phyloP scores from a whole-genome alignment of 2,113 vertebrate genomes.

The Caretta caretta region DNA sequence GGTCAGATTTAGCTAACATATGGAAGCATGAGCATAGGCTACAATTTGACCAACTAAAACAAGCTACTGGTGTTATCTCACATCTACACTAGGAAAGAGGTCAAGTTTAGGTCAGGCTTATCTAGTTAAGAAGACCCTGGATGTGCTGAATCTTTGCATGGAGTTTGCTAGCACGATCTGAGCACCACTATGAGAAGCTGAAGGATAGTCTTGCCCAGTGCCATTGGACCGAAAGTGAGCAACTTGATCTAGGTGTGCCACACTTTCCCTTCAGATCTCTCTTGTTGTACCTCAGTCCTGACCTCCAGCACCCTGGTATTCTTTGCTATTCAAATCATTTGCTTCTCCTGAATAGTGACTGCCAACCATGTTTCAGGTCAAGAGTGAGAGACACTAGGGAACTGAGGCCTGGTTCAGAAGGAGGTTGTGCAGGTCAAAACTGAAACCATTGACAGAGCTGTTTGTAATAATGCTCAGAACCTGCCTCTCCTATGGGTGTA shows the following conservation, averaged over 20 bases:
- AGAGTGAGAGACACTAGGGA: background rate
- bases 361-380: background rate
- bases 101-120: background rate
- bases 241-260: fast-evolving
- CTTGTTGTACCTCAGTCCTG: background rate
- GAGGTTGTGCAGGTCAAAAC: background rate
- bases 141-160: background rate
- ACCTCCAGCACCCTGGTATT: background rate
- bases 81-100: background rate
- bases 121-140: background rate
- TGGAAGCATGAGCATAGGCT: slow-evolving; percentile 23
- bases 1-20: slow-evolving; percentile 46
- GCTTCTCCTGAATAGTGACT: fast-evolving
- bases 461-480: background rate
- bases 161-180: background rate
- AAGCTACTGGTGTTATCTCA: slow-evolving; percentile 6
- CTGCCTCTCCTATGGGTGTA: fast-evolving
- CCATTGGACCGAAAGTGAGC: fast-evolving
- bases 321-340: background rate
- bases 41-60: slow-evolving; percentile 32
- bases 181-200: background rate
- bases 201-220: background rate
- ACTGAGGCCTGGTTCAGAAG: background rate
- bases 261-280: fast-evolving
- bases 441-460: background rate